Conservation (phyloP, 2,113 vertebrate genomes). For the Syngnathoides biaculeatus region DNA sequence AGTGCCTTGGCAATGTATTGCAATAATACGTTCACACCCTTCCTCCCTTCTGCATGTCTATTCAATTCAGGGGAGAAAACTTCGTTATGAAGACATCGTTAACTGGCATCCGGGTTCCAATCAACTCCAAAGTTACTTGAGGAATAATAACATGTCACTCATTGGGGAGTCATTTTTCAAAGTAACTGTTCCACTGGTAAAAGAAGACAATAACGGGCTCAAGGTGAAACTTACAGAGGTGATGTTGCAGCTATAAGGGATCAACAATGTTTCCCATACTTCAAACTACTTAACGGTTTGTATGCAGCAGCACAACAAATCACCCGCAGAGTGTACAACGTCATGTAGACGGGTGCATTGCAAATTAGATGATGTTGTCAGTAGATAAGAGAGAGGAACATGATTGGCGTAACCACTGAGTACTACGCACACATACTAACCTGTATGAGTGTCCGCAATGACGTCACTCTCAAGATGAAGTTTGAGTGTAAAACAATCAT, state of each 20-base stretch:
- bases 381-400: too few relatives aligned
- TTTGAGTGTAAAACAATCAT: too few relatives aligned
- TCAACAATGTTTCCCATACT: constrained; percentile 66
- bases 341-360: background rate
- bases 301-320: constrained; percentile 35
- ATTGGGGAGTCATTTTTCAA: background rate
- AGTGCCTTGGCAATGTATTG: constrained; percentile 48
- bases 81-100: constrained; percentile 52
- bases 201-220: constrained; percentile 43
- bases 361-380: background rate
- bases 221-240: constrained; percentile 48
- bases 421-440: too few relatives aligned
- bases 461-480: too few relatives aligned
- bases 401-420: too few relatives aligned
- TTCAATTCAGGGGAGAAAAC: constrained; percentile 52
- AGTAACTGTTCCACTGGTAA: constrained; percentile 17
- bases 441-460: too few relatives aligned
- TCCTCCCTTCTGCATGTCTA: constrained; percentile 57
- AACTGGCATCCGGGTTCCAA: constrained; percentile 41
- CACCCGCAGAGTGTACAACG: background rate
- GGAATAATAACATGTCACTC: background rate
- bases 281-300: constrained; percentile 48
- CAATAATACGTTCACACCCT: constrained; percentile 53
- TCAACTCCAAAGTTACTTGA: background rate
- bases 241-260: constrained; percentile 46